phyloP scores from a whole-genome alignment of 2,888 invertebrate species.

The Gortyna flavago region DNA sequence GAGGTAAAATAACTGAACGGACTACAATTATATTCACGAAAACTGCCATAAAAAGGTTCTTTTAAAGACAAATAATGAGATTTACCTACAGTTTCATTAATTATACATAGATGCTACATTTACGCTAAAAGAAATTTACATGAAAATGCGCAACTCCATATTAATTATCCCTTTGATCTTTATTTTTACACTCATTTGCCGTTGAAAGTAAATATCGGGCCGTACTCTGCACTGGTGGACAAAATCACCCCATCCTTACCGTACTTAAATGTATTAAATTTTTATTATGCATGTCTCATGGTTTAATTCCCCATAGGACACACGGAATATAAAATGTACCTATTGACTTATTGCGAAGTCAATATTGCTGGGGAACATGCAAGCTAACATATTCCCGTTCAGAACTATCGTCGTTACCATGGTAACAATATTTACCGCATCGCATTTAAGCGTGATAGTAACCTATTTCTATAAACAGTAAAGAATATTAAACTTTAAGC shows the following conservation, averaged over 20 bases:
- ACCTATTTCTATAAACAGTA: slow-evolving; percentile 26
- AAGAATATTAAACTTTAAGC: slow-evolving; percentile 20
- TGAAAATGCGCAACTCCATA: slow-evolving; percentile 73
- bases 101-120: slow-evolving; percentile 39
- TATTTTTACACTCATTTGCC: slow-evolving; percentile 73
- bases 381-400: slow-evolving; percentile 5
- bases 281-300: slow-evolving; percentile 37
- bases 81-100: background rate
- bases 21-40: background rate
- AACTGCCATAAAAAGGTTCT: background rate
- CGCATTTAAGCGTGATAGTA: slow-evolving; percentile 28
- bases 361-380: slow-evolving; percentile 28
- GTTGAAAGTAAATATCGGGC: slow-evolving; percentile 66
- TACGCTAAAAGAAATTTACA: slow-evolving; percentile 63
- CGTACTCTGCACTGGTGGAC: slow-evolving; percentile 57
- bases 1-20: background rate
- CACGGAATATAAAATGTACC: slow-evolving; percentile 46
- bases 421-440: slow-evolving; percentile 15
- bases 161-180: slow-evolving; percentile 77
- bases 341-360: slow-evolving; percentile 29
- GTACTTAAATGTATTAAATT: slow-evolving; percentile 53
- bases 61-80: background rate
- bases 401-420: slow-evolving; percentile 7
- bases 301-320: slow-evolving; percentile 30
- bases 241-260: slow-evolving; percentile 46